Evolutionary conservation across 2,113 vertebrate genomes (phyloP).

Genomic region (Gambusia holbrooki): DNA sequence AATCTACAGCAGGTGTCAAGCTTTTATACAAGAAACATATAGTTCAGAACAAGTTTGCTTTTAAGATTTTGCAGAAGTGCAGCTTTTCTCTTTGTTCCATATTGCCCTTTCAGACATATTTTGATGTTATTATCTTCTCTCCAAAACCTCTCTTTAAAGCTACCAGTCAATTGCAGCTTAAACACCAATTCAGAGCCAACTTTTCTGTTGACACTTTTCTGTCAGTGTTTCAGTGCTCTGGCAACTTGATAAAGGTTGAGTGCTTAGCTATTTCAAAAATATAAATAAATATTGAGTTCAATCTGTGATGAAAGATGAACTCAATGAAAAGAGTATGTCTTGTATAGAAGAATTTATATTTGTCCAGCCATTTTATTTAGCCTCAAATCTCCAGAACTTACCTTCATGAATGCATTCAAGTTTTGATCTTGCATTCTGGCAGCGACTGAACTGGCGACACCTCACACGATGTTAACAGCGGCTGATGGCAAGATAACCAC

Average conservation of each 20-base stretch:
- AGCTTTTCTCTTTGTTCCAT: background rate
- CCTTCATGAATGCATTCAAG: background rate
- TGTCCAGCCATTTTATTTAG: background rate
- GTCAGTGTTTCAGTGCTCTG: background rate
- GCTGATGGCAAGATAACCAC: conserved; percentile 4
- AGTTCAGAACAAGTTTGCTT: background rate
- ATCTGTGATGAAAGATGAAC: background rate
- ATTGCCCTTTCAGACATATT: background rate
- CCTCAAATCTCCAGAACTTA: background rate
- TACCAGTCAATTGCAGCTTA: background rate
- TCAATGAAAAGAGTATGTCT: background rate
- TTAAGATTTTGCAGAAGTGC: background rate
- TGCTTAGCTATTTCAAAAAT: background rate
- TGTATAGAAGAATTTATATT: background rate
- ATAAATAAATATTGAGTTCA: background rate
- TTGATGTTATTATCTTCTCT: background rate
- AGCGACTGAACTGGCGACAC: background rate
- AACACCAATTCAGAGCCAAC: background rate
- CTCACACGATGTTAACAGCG: background rate
- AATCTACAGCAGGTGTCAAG: background rate
- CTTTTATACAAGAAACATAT: background rate
- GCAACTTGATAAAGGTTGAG: background rate
- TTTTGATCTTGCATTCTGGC: background rate
- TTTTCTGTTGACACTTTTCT: background rate
- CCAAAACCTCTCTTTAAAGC: background rate